Evolutionary conservation across 2,113 vertebrate genomes (phyloP).

Genomic region (Perca fluviatilis): DNA sequence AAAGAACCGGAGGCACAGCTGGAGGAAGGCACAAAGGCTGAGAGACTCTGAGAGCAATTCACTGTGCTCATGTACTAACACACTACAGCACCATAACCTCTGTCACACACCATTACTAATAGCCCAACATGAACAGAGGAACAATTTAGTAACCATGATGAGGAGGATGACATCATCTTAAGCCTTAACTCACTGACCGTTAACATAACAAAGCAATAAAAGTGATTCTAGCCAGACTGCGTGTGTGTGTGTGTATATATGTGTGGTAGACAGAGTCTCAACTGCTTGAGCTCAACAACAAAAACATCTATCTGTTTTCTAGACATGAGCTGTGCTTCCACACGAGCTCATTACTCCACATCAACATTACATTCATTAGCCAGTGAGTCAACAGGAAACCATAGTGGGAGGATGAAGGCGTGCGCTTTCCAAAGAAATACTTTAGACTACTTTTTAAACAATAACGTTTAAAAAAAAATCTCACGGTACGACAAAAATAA

Average conservation of each 20-base stretch:
- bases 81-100: conserved; percentile 57
- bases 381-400: conserved; percentile 48
- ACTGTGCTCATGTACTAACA: conserved; percentile 32
- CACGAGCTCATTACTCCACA: conserved; percentile 18
- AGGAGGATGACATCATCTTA: conserved; percentile 62
- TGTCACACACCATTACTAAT: conserved; percentile 60
- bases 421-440: conserved; percentile 15
- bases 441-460: not conserved
- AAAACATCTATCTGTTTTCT: conserved; percentile 41
- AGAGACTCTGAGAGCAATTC: conserved; percentile 14
- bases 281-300: conserved; percentile 37
- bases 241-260: conserved; percentile 22
- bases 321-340: conserved; percentile 33
- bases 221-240: not conserved
- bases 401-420: conserved; percentile 25
- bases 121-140: conserved; percentile 43
- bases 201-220: conserved; percentile 53
- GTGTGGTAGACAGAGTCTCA: conserved; percentile 4
- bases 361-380: conserved; percentile 33
- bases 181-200: conserved; percentile 44
- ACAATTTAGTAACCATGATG: conserved; percentile 49
- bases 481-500: not conserved
- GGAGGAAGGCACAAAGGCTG: conserved; percentile 51
- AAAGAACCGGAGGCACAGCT: conserved; percentile 83
- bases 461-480: not conserved